Conservation (phyloP, 2,113 vertebrate genomes). For the Strigops habroptila region DNA sequence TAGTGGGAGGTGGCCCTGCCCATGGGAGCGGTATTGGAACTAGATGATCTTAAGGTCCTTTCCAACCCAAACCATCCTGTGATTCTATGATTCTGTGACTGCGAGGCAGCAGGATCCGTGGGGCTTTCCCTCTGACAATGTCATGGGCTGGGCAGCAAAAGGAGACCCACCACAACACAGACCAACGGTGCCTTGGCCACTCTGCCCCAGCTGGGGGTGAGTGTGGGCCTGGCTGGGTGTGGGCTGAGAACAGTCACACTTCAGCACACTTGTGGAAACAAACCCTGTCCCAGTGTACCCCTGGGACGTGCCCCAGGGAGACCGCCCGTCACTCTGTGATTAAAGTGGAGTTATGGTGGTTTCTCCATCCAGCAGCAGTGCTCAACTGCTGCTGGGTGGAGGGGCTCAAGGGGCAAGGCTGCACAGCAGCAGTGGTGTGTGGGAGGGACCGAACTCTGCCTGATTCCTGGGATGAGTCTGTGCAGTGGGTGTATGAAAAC, state of each 20-base stretch:
- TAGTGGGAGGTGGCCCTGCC: background rate
- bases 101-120: background rate
- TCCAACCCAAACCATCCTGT: background rate
- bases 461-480: background rate
- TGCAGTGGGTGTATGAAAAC: constrained; percentile 14
- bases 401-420: background rate
- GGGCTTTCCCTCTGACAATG: accelerated
- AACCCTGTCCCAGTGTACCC: background rate
- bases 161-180: background rate
- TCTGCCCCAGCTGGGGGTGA: accelerated
- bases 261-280: background rate
- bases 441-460: background rate
- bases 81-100: background rate
- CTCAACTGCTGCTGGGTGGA: too few relatives aligned
- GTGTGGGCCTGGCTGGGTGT: background rate
- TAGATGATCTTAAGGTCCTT: background rate
- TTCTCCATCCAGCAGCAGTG: background rate
- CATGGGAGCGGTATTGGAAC: background rate
- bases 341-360: background rate
- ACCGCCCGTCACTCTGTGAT: accelerated
- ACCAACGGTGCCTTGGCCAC: background rate
- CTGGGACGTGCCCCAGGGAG: background rate
- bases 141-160: background rate
- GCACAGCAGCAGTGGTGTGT: accelerated
- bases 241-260: background rate